Conservation (phyloP, 53 echinoderm and acorn worm species). For the Patiria pectinifera region DNA sequence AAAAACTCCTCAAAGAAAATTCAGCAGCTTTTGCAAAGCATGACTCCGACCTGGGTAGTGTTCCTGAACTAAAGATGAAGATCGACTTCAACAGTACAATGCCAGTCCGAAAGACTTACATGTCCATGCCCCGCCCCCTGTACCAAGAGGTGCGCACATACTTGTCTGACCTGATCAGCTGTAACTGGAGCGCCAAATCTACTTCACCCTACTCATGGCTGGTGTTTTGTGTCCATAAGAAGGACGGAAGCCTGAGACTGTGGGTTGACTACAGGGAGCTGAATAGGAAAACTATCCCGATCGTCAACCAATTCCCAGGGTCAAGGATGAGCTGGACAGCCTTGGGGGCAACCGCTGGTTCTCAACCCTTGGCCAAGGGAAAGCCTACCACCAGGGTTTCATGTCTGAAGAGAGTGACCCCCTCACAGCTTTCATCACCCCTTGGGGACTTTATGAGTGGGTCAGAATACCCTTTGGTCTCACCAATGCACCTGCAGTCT, state of each 20-base stretch:
- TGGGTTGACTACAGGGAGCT: slow-evolving; percentile 28
- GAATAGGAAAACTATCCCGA: background rate
- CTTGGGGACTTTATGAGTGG: slow-evolving; percentile 62
- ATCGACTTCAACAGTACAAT: slow-evolving; percentile 51
- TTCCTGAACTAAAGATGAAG: slow-evolving; percentile 44
- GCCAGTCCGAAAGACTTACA: slow-evolving; percentile 65
- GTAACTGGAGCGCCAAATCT: slow-evolving; percentile 64
- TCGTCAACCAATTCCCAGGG: slow-evolving; percentile 7
- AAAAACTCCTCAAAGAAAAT: slow-evolving; percentile 53
- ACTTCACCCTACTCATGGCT: slow-evolving; percentile 69
- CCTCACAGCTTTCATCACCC: slow-evolving; percentile 63
- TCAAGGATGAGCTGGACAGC: slow-evolving; percentile 40
- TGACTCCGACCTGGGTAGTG: slow-evolving; percentile 53
- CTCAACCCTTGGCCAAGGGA: slow-evolving; percentile 76
- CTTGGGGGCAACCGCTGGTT: slow-evolving; percentile 50
- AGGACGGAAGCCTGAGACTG: slow-evolving; percentile 46
- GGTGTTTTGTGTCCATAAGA: slow-evolving; percentile 66
- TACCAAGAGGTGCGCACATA: slow-evolving; percentile 70
- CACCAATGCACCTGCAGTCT: slow-evolving; percentile 51
- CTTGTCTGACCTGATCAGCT: slow-evolving; percentile 63
- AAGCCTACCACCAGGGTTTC: slow-evolving; percentile 79
- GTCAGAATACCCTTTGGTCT: slow-evolving; percentile 37
- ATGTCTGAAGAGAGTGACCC: slow-evolving; percentile 60
- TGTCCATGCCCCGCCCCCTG: slow-evolving; percentile 64
- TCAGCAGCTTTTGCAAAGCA: slow-evolving; percentile 56